Evolutionary conservation across 2,797 vertebrate genomes (phyloP).

Genomic region (Clarias pachynema): DNA sequence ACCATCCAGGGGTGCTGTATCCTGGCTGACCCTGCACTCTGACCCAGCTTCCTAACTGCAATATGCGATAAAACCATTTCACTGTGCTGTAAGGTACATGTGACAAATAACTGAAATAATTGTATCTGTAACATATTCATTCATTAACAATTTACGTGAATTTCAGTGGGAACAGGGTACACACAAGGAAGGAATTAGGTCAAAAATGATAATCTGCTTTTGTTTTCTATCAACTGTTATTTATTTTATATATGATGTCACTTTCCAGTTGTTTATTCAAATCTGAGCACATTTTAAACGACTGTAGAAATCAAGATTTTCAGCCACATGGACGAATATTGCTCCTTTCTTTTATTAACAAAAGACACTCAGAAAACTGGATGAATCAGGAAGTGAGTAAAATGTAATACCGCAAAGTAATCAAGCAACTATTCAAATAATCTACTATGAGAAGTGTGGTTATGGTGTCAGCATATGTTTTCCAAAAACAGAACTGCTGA

Average conservation of each 20-base stretch:
- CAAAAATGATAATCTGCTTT: background rate
- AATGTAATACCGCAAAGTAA: conserved; percentile 9
- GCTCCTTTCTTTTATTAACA: background rate
- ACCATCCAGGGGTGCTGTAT: too few relatives aligned
- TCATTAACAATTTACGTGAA: too few relatives aligned
- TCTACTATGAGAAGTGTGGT: background rate
- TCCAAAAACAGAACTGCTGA: conserved; percentile 41
- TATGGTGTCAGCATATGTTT: background rate
- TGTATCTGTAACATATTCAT: too few relatives aligned
- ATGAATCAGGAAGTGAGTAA: conserved; percentile 7
- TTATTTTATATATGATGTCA: background rate
- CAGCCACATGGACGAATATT: background rate
- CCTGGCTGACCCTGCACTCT: too few relatives aligned
- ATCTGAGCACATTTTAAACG: background rate
- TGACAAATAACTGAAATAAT: too few relatives aligned
- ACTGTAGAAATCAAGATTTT: background rate
- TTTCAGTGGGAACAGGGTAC: background rate
- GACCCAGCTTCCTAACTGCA: too few relatives aligned
- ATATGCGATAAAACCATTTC: too few relatives aligned
- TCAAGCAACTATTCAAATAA: conserved; percentile 34
- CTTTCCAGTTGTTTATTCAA: background rate
- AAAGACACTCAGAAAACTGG: background rate
- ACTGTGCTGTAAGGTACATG: too few relatives aligned
- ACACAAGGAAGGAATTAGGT: background rate
- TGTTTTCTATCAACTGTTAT: background rate